A percentile compares a stretch with the other conserved stretches of the same genome.
These are phyloP conservation scores for Synanthedon myopaeformis DNA, from an alignment of 2,888 invertebrate species.

Conservation along the genomic window DNA sequence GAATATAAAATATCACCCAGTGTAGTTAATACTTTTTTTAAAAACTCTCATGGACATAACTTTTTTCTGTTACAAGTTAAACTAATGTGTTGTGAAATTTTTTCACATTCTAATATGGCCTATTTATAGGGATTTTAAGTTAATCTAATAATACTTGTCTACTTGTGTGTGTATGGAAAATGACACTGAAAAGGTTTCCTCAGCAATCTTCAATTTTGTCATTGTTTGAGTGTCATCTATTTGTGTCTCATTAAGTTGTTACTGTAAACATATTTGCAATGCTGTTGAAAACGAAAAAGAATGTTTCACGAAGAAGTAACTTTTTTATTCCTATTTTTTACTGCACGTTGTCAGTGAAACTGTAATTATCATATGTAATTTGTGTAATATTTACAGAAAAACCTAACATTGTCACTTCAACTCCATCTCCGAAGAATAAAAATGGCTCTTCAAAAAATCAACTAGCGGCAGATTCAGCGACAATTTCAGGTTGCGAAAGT, in stretches of 20 bases:
- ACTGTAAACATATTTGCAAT: not conserved
- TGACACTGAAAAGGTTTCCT: not conserved
- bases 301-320: conserved; percentile 12
- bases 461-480: conserved; percentile 25
- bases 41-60: too few species aligned
- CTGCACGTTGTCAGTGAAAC: not conserved
- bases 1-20: too few species aligned
- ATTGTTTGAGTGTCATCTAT: not conserved
- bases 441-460: conserved; percentile 35
- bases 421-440: conserved; percentile 37
- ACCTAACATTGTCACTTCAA: conserved; percentile 35
- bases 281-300: conserved; percentile 11
- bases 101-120: not conserved
- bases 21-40: too few species aligned
- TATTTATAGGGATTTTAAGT: not conserved
- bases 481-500: conserved; percentile 42
- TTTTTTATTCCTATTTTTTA: not conserved
- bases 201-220: not conserved
- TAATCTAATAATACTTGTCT: not conserved
- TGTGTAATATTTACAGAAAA: conserved; percentile 28
- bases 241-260: not conserved
- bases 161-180: not conserved
- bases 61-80: too few species aligned
- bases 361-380: not conserved
- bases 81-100: too few species aligned